Evolutionary conservation across 1,140 invertebrate genomes (phyloP).

Genomic region (Penaeus indicus): DNA sequence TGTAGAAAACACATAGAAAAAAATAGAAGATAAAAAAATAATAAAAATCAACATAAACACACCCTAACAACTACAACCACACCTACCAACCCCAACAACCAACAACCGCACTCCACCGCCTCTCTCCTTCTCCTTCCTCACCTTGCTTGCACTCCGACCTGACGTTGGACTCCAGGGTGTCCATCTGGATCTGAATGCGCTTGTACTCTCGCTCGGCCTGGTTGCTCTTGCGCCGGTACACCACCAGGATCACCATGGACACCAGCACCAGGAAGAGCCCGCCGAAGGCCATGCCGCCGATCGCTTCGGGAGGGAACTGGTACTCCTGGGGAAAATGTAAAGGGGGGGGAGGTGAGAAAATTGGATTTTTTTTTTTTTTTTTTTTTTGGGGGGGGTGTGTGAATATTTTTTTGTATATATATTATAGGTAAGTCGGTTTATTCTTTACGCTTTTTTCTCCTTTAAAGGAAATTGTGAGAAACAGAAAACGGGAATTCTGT

Average conservation of each 20-base stretch:
- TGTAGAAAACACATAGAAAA: too few relatives aligned
- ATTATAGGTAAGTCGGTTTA: too few relatives aligned
- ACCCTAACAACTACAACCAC: too few relatives aligned
- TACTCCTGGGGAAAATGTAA: conserved; percentile 69
- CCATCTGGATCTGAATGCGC: conserved; percentile 98
- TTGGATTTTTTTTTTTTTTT: background rate
- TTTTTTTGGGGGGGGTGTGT: too few relatives aligned
- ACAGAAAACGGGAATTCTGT: too few relatives aligned
- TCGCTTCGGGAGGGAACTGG: conserved; percentile 87
- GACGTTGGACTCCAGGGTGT: conserved; percentile 97
- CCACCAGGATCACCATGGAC: conserved; percentile 86
- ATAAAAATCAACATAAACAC: too few relatives aligned
- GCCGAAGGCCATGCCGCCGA: conserved; percentile 87
- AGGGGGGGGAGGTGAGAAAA: background rate
- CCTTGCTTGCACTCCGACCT: conserved; percentile 96
- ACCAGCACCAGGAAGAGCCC: conserved; percentile 87
- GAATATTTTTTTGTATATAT: too few relatives aligned
- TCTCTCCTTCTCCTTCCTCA: conserved; percentile 20
- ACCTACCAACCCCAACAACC: too few relatives aligned
- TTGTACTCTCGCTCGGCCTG: conserved; percentile 97
- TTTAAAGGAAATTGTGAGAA: too few relatives aligned
- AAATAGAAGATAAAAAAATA: too few relatives aligned
- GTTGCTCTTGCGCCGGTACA: conserved; percentile 91
- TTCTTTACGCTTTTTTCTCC: too few relatives aligned
- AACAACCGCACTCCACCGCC: too few relatives aligned